These are phyloP conservation scores for Lymantria monacha DNA, from an alignment of 2,888 invertebrate genomes.

Conservation along the genomic window DNA sequence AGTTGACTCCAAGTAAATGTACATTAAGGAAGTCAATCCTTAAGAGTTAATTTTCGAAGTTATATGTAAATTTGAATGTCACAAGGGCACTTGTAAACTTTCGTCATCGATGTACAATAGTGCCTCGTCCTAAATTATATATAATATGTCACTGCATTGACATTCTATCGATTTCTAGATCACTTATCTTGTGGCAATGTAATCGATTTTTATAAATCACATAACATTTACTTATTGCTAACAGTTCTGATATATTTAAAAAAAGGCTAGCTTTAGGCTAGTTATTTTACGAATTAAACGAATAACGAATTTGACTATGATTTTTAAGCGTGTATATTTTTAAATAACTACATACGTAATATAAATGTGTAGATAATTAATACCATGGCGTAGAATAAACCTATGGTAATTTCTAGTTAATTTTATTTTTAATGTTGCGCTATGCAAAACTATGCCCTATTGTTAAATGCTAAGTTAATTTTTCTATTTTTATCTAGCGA, in stretches of 20 bases:
- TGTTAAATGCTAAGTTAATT: slow-evolving; percentile 51
- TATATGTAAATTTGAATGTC: slow-evolving; percentile 14
- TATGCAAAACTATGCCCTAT: slow-evolving; percentile 42
- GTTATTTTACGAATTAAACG: slow-evolving; percentile 41
- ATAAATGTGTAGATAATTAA: slow-evolving; percentile 42
- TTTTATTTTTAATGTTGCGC: slow-evolving; percentile 40
- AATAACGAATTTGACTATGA: slow-evolving; percentile 57
- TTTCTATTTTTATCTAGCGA: slow-evolving; percentile 29
- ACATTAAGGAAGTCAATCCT: slow-evolving; percentile 16
- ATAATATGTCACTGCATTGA: slow-evolving; percentile 10
- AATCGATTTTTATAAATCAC: slow-evolving; percentile 11
- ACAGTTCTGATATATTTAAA: slow-evolving; percentile 24
- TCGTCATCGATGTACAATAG: slow-evolving; percentile 21
- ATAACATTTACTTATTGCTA: slow-evolving; percentile 17
- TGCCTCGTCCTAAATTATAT: slow-evolving; percentile 11
- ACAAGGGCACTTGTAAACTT: slow-evolving; percentile 16
- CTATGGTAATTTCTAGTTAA: slow-evolving; percentile 42
- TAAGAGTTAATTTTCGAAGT: slow-evolving; percentile 16
- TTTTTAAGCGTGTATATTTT: slow-evolving; percentile 57
- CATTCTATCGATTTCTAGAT: slow-evolving; percentile 13
- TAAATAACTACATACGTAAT: slow-evolving; percentile 43
- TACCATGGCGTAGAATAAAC: slow-evolving; percentile 38
- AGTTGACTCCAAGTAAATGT: slow-evolving; percentile 18
- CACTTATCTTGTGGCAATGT: slow-evolving; percentile 11
- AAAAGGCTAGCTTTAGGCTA: slow-evolving; percentile 36